phyloP scores from a whole-genome alignment of 2,797 vertebrate genomes.

The Neosilurus mollespiculum region DNA sequence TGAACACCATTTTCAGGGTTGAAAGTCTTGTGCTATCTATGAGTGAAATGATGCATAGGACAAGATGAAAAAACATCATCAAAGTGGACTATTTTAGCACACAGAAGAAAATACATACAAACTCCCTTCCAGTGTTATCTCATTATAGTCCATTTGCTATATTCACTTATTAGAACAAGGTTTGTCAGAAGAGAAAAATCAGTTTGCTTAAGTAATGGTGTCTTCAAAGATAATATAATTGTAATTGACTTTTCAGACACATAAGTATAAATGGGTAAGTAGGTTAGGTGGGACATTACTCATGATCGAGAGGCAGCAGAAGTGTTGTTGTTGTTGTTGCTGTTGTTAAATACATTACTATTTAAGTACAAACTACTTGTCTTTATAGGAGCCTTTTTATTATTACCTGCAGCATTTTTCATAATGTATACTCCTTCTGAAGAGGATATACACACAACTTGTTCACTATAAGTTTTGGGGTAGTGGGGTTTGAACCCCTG shows the following conservation, averaged over 20 bases:
- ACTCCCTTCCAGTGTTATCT: not conserved
- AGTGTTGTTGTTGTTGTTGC: not conserved
- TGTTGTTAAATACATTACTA: not conserved
- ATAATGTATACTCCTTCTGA: not conserved
- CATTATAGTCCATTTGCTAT: not conserved
- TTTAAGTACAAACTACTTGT: not conserved
- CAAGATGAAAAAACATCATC: not conserved
- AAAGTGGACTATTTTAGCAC: slow-evolving; percentile 1
- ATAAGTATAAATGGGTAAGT: not conserved
- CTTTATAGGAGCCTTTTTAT: not conserved
- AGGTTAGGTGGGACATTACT: not conserved
- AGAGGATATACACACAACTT: too few species aligned
- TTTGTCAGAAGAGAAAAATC: not conserved
- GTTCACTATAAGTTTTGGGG: too few species aligned
- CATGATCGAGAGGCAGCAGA: not conserved
- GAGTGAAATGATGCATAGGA: not conserved
- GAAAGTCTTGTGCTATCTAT: not conserved
- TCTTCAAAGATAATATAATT: not conserved
- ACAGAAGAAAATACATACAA: not conserved
- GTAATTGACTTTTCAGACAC: not conserved
- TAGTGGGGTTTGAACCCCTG: too few species aligned
- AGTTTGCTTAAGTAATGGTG: not conserved
- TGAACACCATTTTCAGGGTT: not conserved
- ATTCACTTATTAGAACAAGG: not conserved
- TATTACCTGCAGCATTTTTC: not conserved